Evolutionary conservation across 2,888 invertebrate species (phyloP).

Genomic region (Epiblema foenella): DNA sequence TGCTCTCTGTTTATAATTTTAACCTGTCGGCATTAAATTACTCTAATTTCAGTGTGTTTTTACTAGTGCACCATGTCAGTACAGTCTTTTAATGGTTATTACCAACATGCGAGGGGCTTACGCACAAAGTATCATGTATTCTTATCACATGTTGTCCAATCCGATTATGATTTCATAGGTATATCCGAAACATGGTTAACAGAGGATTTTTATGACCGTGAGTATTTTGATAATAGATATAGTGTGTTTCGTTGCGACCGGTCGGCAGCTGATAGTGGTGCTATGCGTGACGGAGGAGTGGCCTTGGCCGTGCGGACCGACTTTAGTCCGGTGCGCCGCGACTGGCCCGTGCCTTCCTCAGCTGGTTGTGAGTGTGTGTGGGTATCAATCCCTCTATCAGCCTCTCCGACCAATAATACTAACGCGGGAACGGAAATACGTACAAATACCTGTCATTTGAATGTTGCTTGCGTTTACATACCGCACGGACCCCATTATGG

Average conservation of each 20-base stretch:
- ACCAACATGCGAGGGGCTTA: no score
- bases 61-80: no score
- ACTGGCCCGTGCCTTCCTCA: constrained; percentile 14
- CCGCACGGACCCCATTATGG: background rate
- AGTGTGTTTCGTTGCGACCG: constrained; percentile 14
- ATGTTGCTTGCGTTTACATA: constrained; percentile 12
- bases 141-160: no score
- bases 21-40: no score
- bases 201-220: background rate
- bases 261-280: background rate
- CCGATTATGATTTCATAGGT: no score
- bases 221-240: background rate
- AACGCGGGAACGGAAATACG: background rate
- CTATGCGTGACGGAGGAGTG: constrained; percentile 11
- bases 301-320: constrained; percentile 5
- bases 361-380: no score
- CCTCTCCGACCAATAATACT: background rate
- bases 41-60: no score
- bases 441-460: background rate
- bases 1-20: no score
- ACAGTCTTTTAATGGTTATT: no score
- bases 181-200: background rate
- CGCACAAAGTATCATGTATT: no score
- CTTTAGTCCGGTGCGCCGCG: constrained; percentile 4
- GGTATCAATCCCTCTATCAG: constrained; percentile 9